These are phyloP conservation scores for Corythoichthys intestinalis DNA, from an alignment of 2,113 vertebrate genomes.

Conservation along the genomic window DNA sequence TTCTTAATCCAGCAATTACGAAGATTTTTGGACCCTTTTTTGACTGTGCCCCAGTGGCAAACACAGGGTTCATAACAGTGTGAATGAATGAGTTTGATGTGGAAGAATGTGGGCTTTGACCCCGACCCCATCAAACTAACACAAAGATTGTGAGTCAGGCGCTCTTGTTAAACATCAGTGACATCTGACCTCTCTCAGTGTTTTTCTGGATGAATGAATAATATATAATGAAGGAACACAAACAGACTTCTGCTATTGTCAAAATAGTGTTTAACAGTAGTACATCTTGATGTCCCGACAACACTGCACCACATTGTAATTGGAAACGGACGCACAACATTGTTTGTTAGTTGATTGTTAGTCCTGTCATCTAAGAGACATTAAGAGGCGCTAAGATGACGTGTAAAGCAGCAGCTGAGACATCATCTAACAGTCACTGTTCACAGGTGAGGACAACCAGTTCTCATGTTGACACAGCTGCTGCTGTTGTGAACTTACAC, in stretches of 20 bases:
- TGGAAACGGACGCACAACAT: background rate
- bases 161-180: background rate
- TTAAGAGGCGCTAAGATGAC: constrained; percentile 16
- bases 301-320: background rate
- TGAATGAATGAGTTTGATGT: background rate
- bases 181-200: background rate
- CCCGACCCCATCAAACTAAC: background rate
- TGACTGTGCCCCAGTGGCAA: background rate
- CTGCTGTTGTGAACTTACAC: constrained; percentile 39
- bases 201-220: background rate
- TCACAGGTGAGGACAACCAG: constrained; percentile 52
- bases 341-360: constrained; percentile 10
- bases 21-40: background rate
- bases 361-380: constrained; percentile 1
- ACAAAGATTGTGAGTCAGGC: background rate
- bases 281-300: background rate
- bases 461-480: constrained; percentile 62
- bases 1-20: background rate
- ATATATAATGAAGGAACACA: background rate
- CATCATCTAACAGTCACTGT: constrained; percentile 6
- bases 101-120: background rate
- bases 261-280: background rate
- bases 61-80: background rate
- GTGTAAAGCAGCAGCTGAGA: constrained; percentile 45
- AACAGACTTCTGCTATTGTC: constrained; percentile 1